Evolutionary conservation across 2,888 invertebrate genomes (phyloP), one percentile per base, ranked within the genome.

Genomic region (Drosophila tanythrix): DNA sequence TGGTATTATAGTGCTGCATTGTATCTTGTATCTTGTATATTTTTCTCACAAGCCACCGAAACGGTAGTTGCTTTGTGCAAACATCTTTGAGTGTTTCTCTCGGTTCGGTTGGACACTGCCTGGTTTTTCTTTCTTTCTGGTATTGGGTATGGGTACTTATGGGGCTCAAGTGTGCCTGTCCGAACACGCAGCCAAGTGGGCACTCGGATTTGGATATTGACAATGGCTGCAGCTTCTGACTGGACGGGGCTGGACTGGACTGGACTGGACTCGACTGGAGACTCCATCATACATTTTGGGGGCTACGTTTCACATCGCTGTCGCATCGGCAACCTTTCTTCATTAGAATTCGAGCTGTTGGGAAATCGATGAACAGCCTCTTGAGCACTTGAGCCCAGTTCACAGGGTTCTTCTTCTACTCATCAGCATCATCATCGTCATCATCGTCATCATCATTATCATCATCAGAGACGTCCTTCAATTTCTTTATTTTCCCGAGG

Each of bases 31-130:
- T 33, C 63, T 81, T 84, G 79, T 85, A 76, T 80, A 79, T 82
- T 87, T 88, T 89, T 88, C 85, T 88, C 89, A 89, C 89, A 88
- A 82, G 82, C 83, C 76, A 80, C 85, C 81, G 85, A 89, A 89
- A 88, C 88, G 89, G 88, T 88, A 88, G 88, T 88, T 88, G 85
- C 83, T 76, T 82, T 88, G 81, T 76, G 88, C 88, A 88, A 88
- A 88, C 89, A 89, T 59, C 76, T 67, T 89, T 68, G 76, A 87
- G 89, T 75, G 71, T 53, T 57, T 78, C 55, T 25, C 36, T 10
- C 36, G 36, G 25, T 36, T 53, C 15, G 59, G 51, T 58, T 35
- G 48, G 48, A 53, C 62, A 55, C 65, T 67, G 59, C 60, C 21
- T 25, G 21, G 21, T 46, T 46, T 46, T 18, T 13, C 61, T 74